A percentile compares a stretch with the other conserved stretches of the same genome.
Conservation (phyloP, 2,797 vertebrate genomes). For the Enteromius thamalakanensis region DNA sequence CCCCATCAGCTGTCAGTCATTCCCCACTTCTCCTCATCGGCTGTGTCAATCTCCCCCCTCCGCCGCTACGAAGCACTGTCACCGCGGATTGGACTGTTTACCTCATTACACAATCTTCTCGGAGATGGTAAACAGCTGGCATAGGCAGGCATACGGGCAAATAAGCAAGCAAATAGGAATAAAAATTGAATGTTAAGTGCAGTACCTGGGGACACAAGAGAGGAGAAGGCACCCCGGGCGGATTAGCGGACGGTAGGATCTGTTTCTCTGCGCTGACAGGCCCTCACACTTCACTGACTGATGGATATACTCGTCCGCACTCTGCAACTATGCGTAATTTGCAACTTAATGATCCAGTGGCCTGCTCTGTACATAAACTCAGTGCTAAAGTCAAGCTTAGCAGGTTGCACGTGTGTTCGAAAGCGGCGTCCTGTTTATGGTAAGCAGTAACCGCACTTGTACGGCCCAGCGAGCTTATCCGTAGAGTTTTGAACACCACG, state of each 20-base stretch:
- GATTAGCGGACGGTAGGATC: conserved; percentile 38
- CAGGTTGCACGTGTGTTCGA: conserved; percentile 16
- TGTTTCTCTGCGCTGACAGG: conserved; percentile 42
- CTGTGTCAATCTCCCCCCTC: conserved; percentile 46
- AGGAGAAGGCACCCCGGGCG: conserved; percentile 25
- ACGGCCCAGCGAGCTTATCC: neutral
- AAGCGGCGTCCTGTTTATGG: neutral
- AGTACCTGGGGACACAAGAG: conserved; percentile 47
- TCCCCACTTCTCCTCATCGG: conserved; percentile 22
- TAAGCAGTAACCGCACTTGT: neutral
- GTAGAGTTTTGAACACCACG: neutral
- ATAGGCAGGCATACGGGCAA: conserved; percentile 41
- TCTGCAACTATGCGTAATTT: conserved; percentile 59
- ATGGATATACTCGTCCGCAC: conserved; percentile 54
- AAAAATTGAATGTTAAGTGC: conserved; percentile 62
- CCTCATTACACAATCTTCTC: conserved; percentile 49
- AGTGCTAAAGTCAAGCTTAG: conserved; percentile 36
- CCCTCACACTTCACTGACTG: conserved; percentile 57
- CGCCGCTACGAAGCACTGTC: conserved; percentile 25
- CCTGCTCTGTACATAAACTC: conserved; percentile 48
- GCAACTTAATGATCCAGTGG: conserved; percentile 56
- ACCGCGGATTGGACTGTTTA: conserved; percentile 36
- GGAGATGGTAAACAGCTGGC: conserved; percentile 46
- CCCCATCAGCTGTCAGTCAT: conserved; percentile 48
- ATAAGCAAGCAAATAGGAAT: conserved; percentile 52